A percentile compares a stretch with the other conserved stretches of the same genome.
These are phyloP conservation scores for Conus betulinus DNA, from an alignment of 1,140 invertebrate species.

Conservation along the genomic window DNA sequence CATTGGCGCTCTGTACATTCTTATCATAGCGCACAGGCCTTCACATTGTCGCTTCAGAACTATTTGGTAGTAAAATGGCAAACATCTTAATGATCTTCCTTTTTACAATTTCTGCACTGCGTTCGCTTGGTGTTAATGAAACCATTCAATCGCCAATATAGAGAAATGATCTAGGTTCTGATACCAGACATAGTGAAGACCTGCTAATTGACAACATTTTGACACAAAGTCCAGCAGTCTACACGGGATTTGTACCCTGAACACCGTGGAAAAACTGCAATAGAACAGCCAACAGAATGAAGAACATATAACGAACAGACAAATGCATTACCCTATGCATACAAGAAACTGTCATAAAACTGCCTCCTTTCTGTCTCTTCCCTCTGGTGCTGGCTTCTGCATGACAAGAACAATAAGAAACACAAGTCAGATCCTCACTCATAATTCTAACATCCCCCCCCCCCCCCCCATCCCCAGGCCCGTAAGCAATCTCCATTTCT, in stretches of 20 bases:
- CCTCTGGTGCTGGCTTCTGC: background rate
- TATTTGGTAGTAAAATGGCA: too few species aligned
- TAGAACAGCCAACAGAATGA: background rate
- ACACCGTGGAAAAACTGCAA: background rate
- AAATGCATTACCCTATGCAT: conserved; percentile 48
- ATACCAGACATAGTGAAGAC: too few species aligned
- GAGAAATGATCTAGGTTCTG: too few species aligned
- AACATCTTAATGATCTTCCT: too few species aligned
- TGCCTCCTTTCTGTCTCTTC: conserved; percentile 46
- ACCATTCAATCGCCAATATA: too few species aligned
- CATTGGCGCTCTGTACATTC: background rate
- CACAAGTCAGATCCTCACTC: background rate
- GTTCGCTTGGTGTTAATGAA: too few species aligned
- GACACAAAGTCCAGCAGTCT: background rate
- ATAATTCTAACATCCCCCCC: too few species aligned
- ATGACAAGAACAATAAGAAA: background rate
- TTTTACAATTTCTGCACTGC: too few species aligned
- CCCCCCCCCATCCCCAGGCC: background rate
- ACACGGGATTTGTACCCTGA: background rate
- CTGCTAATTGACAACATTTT: too few species aligned
- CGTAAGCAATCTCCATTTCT: background rate
- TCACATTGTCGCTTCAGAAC: background rate
- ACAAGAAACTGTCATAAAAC: conserved; percentile 53
- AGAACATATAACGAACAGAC: background rate
- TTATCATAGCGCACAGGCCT: background rate